These are phyloP conservation scores for Sphinx pinastri DNA, from an alignment of 2,888 invertebrate species.

Conservation along the genomic window DNA sequence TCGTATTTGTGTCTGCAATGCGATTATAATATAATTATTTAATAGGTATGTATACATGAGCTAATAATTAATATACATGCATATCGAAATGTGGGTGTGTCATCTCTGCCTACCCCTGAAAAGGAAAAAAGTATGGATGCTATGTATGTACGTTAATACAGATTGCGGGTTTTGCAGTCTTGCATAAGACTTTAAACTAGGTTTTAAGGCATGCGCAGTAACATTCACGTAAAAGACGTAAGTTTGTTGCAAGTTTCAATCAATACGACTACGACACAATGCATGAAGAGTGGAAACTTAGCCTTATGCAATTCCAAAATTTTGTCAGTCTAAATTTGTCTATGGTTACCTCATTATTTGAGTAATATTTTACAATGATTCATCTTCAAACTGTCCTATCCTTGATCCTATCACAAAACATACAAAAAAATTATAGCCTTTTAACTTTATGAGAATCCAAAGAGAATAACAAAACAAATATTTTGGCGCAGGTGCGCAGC, in stretches of 20 bases:
- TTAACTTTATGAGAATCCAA: background rate
- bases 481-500: conserved; percentile 13
- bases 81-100: too few relatives aligned
- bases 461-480: background rate
- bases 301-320: too few relatives aligned
- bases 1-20: too few relatives aligned
- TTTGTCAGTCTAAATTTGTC: background rate
- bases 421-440: background rate
- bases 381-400: too few relatives aligned
- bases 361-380: too few relatives aligned
- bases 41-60: too few relatives aligned
- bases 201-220: conserved; percentile 11
- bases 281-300: background rate
- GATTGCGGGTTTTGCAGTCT: background rate
- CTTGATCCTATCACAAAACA: too few relatives aligned
- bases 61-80: too few relatives aligned
- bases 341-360: background rate
- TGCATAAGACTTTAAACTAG: background rate
- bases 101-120: too few relatives aligned
- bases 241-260: background rate
- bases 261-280: background rate
- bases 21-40: too few relatives aligned
- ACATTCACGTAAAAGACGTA: background rate
- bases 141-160: background rate
- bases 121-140: too few relatives aligned